Percentiles rank a stretch among this genome's conserved stretches.
Conservation (phyloP, 1,140 invertebrate species). For the Artemia franciscana region DNA sequence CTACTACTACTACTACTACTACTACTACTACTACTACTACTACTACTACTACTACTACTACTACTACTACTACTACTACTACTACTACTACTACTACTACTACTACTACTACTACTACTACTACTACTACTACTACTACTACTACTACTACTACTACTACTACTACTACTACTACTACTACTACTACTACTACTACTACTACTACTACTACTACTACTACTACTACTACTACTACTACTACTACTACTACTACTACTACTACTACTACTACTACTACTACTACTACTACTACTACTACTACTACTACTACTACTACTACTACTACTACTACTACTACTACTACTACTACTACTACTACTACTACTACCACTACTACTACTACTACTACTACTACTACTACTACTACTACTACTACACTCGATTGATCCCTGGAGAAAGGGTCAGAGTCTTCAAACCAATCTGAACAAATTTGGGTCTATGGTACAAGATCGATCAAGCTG, state of each 20-base stretch:
- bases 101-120: constrained; percentile 7
- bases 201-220: constrained; percentile 7
- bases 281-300: constrained; percentile 9
- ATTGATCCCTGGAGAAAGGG: not conserved
- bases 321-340: constrained; percentile 8
- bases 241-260: constrained; percentile 7
- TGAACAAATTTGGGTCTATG: too few species aligned
- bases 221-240: constrained; percentile 7
- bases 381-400: constrained; percentile 7
- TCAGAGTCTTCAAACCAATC: constrained; percentile 14
- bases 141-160: constrained; percentile 7
- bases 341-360: constrained; percentile 7
- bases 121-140: constrained; percentile 7
- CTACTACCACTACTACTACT: not conserved
- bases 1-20: constrained; percentile 7
- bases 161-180: constrained; percentile 7
- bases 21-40: constrained; percentile 9
- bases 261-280: constrained; percentile 3
- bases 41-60: constrained; percentile 9
- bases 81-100: constrained; percentile 7
- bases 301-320: constrained; percentile 10
- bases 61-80: constrained; percentile 6
- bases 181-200: constrained; percentile 7
- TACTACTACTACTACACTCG: constrained; percentile 4
- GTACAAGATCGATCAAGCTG: too few species aligned